Percentiles rank a stretch among this genome's conserved stretches.
Evolutionary conservation across 2,888 invertebrate genomes (phyloP).

Genomic region (Gymnosoma rotundatum): DNA sequence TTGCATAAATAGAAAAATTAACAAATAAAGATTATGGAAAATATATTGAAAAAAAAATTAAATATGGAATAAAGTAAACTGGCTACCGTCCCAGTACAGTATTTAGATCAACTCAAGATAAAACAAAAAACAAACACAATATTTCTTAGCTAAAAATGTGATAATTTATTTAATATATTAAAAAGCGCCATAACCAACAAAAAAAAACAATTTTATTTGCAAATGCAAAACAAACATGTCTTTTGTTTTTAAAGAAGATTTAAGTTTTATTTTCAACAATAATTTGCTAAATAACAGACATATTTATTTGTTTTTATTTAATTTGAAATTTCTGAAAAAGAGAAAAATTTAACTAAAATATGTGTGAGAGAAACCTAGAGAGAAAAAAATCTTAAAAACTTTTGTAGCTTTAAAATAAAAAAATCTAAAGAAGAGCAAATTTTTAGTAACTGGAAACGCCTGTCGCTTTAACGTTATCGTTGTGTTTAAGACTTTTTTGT

Average conservation of each 20-base stretch:
- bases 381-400: too few relatives aligned
- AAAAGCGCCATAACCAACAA: constrained; percentile 49
- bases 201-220: constrained; percentile 25
- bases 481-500: too few relatives aligned
- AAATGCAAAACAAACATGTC: background rate
- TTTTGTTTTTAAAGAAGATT: too few relatives aligned
- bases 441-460: too few relatives aligned
- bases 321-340: background rate
- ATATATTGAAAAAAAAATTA: constrained; percentile 17
- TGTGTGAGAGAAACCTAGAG: too few relatives aligned
- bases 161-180: constrained; percentile 61
- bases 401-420: too few relatives aligned
- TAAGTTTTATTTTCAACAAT: background rate
- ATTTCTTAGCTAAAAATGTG: constrained; percentile 70
- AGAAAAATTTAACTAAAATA: background rate
- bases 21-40: background rate
- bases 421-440: too few relatives aligned
- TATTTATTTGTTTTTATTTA: background rate
- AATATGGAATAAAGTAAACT: constrained; percentile 55
- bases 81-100: constrained; percentile 69
- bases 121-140: constrained; percentile 35
- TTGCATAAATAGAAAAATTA: constrained; percentile 24
- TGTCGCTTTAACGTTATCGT: too few relatives aligned
- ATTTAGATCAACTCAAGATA: constrained; percentile 69
- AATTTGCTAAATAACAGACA: background rate